Percentiles rank a stretch among this genome's conserved stretches.
These are phyloP conservation scores for Dreissena polymorpha DNA, from an alignment of 1,140 invertebrate species.

Conservation along the genomic window DNA sequence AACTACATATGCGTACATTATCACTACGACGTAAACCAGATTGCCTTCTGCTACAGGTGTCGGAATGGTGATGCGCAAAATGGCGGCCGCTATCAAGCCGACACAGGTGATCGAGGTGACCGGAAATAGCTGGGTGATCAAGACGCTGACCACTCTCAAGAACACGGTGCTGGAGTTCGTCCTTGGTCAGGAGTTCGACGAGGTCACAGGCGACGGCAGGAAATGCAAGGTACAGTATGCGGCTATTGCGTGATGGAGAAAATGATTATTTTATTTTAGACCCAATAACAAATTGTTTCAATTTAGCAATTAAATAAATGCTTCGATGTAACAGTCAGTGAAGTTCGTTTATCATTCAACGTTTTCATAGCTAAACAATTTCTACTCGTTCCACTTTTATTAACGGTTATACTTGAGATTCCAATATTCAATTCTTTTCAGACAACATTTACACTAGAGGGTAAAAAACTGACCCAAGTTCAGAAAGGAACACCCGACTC, in stretches of 20 bases:
- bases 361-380: too few species aligned
- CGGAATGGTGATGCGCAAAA: conserved; percentile 86
- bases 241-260: neutral
- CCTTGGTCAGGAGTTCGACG: conserved; percentile 90
- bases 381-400: too few species aligned
- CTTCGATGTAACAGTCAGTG: too few species aligned
- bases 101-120: conserved; percentile 86
- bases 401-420: too few species aligned
- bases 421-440: conserved; percentile 30
- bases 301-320: too few species aligned
- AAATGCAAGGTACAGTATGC: conserved; percentile 85
- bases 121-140: conserved; percentile 86
- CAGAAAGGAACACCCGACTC: conserved; percentile 63
- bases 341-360: too few species aligned
- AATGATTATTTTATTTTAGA: conserved; percentile 41
- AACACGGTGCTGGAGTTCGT: conserved; percentile 88
- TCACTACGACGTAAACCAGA: too few species aligned
- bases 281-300: too few species aligned
- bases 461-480: conserved; percentile 60
- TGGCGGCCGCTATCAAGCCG: conserved; percentile 86
- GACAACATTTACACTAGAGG: conserved; percentile 61
- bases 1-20: too few species aligned
- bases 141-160: conserved; percentile 91
- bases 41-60: conserved; percentile 84
- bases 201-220: conserved; percentile 90